Percentiles rank a stretch among this genome's conserved stretches.
These are phyloP conservation scores for Bombus soroeensis DNA, from an alignment of 1,140 invertebrate genomes.

Conservation along the genomic window DNA sequence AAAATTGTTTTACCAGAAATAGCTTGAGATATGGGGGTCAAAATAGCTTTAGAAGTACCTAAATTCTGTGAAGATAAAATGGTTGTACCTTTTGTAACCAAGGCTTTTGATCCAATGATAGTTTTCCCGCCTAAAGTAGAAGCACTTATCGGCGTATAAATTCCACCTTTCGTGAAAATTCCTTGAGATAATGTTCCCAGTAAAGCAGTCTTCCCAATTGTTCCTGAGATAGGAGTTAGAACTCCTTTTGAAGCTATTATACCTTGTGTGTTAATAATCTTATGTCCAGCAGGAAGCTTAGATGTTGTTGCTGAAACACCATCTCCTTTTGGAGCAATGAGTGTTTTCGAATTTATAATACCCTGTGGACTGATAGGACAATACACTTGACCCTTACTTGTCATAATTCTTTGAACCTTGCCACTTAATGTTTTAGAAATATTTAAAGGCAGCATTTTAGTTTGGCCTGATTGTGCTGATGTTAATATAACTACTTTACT, in stretches of 20 bases:
- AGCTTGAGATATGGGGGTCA: constrained; percentile 74
- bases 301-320: constrained; percentile 76
- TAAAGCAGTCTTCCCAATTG: constrained; percentile 61
- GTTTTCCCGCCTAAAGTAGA: constrained; percentile 69
- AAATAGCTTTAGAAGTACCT: constrained; percentile 83
- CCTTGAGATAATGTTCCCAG: constrained; percentile 70
- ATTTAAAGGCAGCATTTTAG: constrained; percentile 74
- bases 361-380: constrained; percentile 64
- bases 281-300: constrained; percentile 79
- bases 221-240: constrained; percentile 69
- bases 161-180: constrained; percentile 73
- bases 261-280: constrained; percentile 72
- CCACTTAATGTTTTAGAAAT: constrained; percentile 69
- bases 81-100: constrained; percentile 67
- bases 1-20: constrained; percentile 69
- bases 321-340: constrained; percentile 78
- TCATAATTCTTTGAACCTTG: constrained; percentile 82
- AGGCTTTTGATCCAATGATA: constrained; percentile 70
- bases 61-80: constrained; percentile 68
- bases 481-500: constrained; percentile 79
- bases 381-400: constrained; percentile 75
- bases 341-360: constrained; percentile 80
- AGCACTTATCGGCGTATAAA: constrained; percentile 71
- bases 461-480: constrained; percentile 72
- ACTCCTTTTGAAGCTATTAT: constrained; percentile 71